Evolutionary conservation across 1,140 invertebrate species (phyloP), one percentile per base, ranked within the genome.

Genomic region (Conus betulinus): DNA sequence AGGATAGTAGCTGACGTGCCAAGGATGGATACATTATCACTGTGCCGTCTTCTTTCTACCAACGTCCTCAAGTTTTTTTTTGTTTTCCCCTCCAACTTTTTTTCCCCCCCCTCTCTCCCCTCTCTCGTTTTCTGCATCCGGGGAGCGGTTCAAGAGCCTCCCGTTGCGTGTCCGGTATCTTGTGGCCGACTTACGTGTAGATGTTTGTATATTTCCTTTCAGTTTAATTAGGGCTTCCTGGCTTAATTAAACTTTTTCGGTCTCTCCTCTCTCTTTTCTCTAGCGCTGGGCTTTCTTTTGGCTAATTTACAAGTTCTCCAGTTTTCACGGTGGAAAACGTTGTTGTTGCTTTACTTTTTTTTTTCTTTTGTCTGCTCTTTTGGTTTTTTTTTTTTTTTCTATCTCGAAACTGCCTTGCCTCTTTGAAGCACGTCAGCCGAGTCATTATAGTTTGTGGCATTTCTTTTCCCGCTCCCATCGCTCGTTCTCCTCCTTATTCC

Each of bases 1-100:
- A 25, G 25, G 10, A 27, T 79, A 39, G n/a, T 5, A 57, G 25
- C 5, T 84, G 82, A 57, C 85, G 85, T 78, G 85, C 71, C 63
- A 86, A 86, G 63, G 39, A 86, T 17, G 51, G 85, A n/a, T 86
- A 86, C 23, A 71, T 85, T 63, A 85, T 10, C 83, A 85, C 55
- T 52, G 39, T 57, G 55, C 55, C 6, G 13, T 85, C 27, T 11
- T 23, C 13, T 51, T 85, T 3, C 83, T 5, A 20, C 57, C 63
- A 11, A 51, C 27, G 5, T 39, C 15, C 17, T 51, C n/a, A 23
- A 7, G 17, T 76, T 85, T 74, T 86, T 57, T 63, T 57, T 52
- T 25, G 8, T 84, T 63, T 84, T 57, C 25, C 57, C 57, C 23
- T 57, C 15, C 20, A 20, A 11, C 5, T 71, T 51, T 51, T 85